Percentiles rank a stretch among this genome's conserved stretches.
phyloP scores from a whole-genome alignment of 2,888 invertebrate genomes.

The Zaprionus bogoriensis region DNA sequence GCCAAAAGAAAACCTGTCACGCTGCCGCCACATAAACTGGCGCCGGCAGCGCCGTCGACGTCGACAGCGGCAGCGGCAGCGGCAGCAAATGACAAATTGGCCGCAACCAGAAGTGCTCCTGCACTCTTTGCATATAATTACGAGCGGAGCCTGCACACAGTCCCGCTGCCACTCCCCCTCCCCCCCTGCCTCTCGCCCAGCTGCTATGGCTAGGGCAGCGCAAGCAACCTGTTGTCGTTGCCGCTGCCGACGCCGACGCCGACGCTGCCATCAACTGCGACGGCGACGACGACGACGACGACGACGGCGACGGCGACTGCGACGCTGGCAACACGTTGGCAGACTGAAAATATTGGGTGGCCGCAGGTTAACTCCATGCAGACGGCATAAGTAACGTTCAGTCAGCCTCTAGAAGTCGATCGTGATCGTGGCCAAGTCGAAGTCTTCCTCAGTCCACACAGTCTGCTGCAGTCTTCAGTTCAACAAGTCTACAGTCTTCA shows the following conservation, averaged over 20 bases:
- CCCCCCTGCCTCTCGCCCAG: not conserved
- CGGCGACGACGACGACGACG: constrained; percentile 36
- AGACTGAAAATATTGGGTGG: constrained; percentile 57
- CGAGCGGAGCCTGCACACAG: constrained; percentile 29
- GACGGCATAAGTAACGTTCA: constrained; percentile 76
- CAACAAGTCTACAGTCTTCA: constrained; percentile 29
- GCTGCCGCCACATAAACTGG: constrained; percentile 14
- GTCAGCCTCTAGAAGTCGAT: constrained; percentile 75
- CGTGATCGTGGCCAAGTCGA: constrained; percentile 66
- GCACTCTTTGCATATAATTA: constrained; percentile 64
- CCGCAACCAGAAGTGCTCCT: constrained; percentile 73
- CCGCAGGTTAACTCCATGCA: constrained; percentile 74
- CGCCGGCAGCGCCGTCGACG: constrained; percentile 22
- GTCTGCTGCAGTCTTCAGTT: constrained; percentile 23
- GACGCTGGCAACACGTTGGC: constrained; percentile 23
- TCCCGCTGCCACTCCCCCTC: not conserved
- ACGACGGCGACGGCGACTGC: constrained; percentile 28
- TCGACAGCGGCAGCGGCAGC: constrained; percentile 3
- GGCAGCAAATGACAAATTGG: constrained; percentile 64
- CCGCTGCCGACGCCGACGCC: constrained; percentile 27
- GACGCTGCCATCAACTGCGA: constrained; percentile 18
- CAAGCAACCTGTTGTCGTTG: constrained; percentile 48
- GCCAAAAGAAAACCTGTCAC: constrained; percentile 51
- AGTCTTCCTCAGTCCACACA: constrained; percentile 14
- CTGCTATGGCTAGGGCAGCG: constrained; percentile 35